Evolutionary conservation across 92 coral and sea anemone species (phyloP).

Genomic region (Parazoanthus darwini): DNA sequence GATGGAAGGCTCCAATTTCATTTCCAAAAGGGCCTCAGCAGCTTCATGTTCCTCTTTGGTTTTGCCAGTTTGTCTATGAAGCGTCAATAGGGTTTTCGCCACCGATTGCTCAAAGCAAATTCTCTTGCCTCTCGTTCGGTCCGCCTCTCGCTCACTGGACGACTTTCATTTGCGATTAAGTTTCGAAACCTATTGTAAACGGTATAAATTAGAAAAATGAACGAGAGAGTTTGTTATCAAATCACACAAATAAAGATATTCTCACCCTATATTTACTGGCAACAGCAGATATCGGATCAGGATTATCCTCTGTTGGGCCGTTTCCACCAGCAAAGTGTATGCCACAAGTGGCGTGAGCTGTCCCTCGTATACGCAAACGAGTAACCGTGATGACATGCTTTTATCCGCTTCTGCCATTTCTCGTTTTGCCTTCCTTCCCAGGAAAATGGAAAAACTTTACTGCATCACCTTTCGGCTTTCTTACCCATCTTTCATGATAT

Average conservation of each 20-base stretch:
- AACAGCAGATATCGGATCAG: conserved; percentile 53
- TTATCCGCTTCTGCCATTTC: conserved; percentile 54
- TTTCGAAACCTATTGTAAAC: conserved; percentile 51
- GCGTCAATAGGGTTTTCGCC: conserved; percentile 57
- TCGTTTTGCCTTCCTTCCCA: conserved; percentile 54
- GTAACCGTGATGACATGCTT: conserved; percentile 58
- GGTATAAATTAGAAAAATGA: conserved; percentile 25
- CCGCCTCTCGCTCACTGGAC: conserved; percentile 53
- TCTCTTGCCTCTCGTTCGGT: conserved; percentile 49
- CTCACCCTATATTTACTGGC: conserved; percentile 58
- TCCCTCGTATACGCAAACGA: conserved; percentile 57
- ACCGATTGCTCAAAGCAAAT: conserved; percentile 61
- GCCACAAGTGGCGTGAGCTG: conserved; percentile 52
- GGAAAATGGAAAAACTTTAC: conserved; percentile 58
- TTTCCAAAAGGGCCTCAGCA: conserved; percentile 52
- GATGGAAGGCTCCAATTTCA: conserved; percentile 47
- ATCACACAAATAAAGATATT: conserved; percentile 19
- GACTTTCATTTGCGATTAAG: conserved; percentile 61
- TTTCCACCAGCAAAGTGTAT: conserved; percentile 58
- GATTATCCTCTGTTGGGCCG: conserved; percentile 60
- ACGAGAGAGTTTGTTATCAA: conserved; percentile 28
- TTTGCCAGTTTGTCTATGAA: conserved; percentile 54
- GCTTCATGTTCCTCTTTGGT: conserved; percentile 60
- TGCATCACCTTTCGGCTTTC: conserved; percentile 56
- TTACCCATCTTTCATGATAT: conserved; percentile 50